phyloP scores from a whole-genome alignment of 1,140 invertebrate species.

The Drosophila rufa region DNA sequence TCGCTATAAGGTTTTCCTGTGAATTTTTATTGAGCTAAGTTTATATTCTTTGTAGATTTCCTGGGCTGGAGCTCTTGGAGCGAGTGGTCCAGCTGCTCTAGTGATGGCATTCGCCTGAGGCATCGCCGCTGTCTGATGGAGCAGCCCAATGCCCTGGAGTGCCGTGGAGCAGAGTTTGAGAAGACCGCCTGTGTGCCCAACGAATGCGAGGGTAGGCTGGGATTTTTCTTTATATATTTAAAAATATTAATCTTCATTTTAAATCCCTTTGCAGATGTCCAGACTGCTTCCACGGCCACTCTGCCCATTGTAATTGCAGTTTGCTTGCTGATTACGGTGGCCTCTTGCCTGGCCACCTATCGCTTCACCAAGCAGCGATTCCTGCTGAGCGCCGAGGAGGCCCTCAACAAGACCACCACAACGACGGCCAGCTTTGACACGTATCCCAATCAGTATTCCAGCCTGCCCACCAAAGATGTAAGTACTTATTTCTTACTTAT shows the following conservation, averaged over 20 bases:
- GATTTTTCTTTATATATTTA: background rate
- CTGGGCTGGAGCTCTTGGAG: slow-evolving; percentile 89
- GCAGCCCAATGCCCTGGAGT: slow-evolving; percentile 87
- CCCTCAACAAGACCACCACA: slow-evolving; percentile 75
- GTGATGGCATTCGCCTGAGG: slow-evolving; percentile 88
- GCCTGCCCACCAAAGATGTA: slow-evolving; percentile 91
- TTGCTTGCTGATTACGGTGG: slow-evolving; percentile 52
- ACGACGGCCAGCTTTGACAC: slow-evolving; percentile 90
- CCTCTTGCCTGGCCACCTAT: slow-evolving; percentile 73
- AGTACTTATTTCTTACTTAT: slow-evolving; percentile 49
- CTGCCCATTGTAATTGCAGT: slow-evolving; percentile 54
- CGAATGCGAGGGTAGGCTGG: slow-evolving; percentile 64
- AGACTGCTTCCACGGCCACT: slow-evolving; percentile 59
- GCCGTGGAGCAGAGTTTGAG: slow-evolving; percentile 88
- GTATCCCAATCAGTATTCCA: slow-evolving; percentile 93
- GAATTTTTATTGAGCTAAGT: background rate
- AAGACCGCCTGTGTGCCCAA: slow-evolving; percentile 88
- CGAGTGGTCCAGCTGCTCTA: slow-evolving; percentile 89
- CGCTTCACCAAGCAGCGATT: slow-evolving; percentile 53
- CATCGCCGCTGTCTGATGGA: slow-evolving; percentile 87
- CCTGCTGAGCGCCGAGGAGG: slow-evolving; percentile 49
- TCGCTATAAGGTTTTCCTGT: background rate
- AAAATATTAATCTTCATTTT: background rate
- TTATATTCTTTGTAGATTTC: slow-evolving; percentile 82
- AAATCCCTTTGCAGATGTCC: slow-evolving; percentile 41